Percentiles rank a stretch among this genome's conserved stretches.
Evolutionary conservation across 1,140 invertebrate species (phyloP).

Genomic region (Sarcophaga peregrina): DNA sequence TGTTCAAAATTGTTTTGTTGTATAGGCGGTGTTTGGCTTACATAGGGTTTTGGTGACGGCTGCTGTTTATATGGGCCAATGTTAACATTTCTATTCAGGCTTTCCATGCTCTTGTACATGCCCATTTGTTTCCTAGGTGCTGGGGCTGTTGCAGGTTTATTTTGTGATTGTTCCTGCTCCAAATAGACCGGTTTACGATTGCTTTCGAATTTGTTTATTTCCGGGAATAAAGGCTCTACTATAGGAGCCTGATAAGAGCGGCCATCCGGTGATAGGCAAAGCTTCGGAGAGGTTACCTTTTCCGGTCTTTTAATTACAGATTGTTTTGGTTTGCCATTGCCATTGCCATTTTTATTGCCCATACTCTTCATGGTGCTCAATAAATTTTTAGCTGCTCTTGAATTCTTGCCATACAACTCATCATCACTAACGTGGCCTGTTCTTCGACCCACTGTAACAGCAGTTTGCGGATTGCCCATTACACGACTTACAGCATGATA

Average conservation of each 20-base stretch:
- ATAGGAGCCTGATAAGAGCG: conserved; percentile 59
- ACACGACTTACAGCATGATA: conserved; percentile 73
- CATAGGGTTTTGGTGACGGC: background rate
- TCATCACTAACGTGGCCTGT: conserved; percentile 60
- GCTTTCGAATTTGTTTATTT: conserved; percentile 56
- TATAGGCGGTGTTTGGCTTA: background rate
- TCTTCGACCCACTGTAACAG: conserved; percentile 62
- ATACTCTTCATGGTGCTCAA: conserved; percentile 60
- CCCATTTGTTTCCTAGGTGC: background rate
- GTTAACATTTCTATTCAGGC: background rate
- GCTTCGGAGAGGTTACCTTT: conserved; percentile 52
- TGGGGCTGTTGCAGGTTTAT: background rate
- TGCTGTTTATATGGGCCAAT: conserved; percentile 23
- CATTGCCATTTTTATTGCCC: conserved; percentile 46
- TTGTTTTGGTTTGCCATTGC: background rate
- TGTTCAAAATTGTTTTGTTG: background rate
- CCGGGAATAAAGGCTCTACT: conserved; percentile 62
- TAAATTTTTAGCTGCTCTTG: conserved; percentile 57
- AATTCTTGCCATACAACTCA: conserved; percentile 61
- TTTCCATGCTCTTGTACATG: conserved; percentile 36
- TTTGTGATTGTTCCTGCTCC: conserved; percentile 15
- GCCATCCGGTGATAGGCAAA: conserved; percentile 59
- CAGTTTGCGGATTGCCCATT: conserved; percentile 75
- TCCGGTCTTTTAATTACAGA: conserved; percentile 38
- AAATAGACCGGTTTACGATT: conserved; percentile 53